Evolutionary conservation across 2,797 vertebrate species (phyloP), one percentile per base, ranked within the genome.

Genomic region (Nannoperca obscura): DNA sequence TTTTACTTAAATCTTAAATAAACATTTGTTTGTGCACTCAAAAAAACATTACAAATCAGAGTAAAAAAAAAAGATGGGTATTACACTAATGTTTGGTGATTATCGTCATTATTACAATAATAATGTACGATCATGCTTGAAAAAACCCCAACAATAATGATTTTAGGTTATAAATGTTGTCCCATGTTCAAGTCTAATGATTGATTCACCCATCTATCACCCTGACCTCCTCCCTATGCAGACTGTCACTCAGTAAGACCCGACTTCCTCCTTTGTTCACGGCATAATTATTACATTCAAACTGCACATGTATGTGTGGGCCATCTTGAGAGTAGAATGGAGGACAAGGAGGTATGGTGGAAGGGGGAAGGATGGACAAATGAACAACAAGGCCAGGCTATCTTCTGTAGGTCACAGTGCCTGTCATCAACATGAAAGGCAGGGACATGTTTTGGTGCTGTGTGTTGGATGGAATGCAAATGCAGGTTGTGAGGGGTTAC

Each of bases 401-500:
- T 88, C 67, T 38, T 82, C 53, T 62, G 57, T 20, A 30, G 61
- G 61, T 42, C 42, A 72, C 47, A 73, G 32, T 62, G 60, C 14
- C 19, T 22, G 17, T 71, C 61, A 55, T 69, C 40, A 58, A 32
- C 53, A 40, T 27, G 3, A 64, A 80, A 71, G 71, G 78, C 20
- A n/a, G 4, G 20, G n/a, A 72, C 36, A 20, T 57, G 34, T 49
- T 54, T 74, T 68, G n/a, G 38, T 57, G 50, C 38, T 32, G 44
- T 22, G 24, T 68, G 49, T n/a, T 68, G 20, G 36, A 72, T 36
- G 47, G 30, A 85, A 91, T 85, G 58, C 44, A 77, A 83, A 86
- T 77, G 36, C 32, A 60, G 50, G 65, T 72, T 72, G 13, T 32
- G 22, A 69, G 47, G 42, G 76, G 72, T 72, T 46, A 78, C 44